Conservation (phyloP, 2,888 invertebrate species). For the Hoplodrina blanda region DNA sequence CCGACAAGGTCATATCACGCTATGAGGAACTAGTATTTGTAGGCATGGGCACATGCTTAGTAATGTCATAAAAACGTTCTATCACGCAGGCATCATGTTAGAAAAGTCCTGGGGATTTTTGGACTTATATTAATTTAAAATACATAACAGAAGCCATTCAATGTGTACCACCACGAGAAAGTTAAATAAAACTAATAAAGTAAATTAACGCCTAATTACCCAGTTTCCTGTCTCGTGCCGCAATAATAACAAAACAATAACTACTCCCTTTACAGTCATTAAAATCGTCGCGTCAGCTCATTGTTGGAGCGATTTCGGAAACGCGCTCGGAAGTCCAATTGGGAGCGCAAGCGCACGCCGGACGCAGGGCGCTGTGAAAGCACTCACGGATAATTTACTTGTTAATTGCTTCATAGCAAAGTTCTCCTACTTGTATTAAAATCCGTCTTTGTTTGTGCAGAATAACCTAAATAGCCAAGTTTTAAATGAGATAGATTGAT, state of each 20-base stretch:
- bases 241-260: slow-evolving; percentile 90
- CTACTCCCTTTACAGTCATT: slow-evolving; percentile 81
- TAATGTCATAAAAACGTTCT: slow-evolving; percentile 1
- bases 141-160: slow-evolving; percentile 6
- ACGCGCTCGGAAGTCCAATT: slow-evolving; percentile 89
- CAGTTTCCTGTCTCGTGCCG: slow-evolving; percentile 89
- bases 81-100: not conserved
- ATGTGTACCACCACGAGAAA: slow-evolving; percentile 37
- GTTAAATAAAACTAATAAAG: slow-evolving; percentile 74
- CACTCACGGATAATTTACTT: slow-evolving; percentile 80
- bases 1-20: slow-evolving; percentile 24
- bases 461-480: slow-evolving; percentile 24
- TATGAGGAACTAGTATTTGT: slow-evolving; percentile 5
- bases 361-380: slow-evolving; percentile 87
- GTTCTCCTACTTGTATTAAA: slow-evolving; percentile 43
- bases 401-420: slow-evolving; percentile 75
- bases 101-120: not conserved
- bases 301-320: slow-evolving; percentile 87
- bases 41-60: not conserved
- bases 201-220: slow-evolving; percentile 87
- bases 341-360: slow-evolving; percentile 85
- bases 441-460: slow-evolving; percentile 46
- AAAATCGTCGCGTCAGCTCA: slow-evolving; percentile 77
- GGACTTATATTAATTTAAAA: not conserved
- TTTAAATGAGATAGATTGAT: slow-evolving; percentile 33